Percentiles rank a stretch among this genome's conserved stretches.
Evolutionary conservation across 1,140 invertebrate species (phyloP).

Genomic region (Macrosteles quadrilineatus): DNA sequence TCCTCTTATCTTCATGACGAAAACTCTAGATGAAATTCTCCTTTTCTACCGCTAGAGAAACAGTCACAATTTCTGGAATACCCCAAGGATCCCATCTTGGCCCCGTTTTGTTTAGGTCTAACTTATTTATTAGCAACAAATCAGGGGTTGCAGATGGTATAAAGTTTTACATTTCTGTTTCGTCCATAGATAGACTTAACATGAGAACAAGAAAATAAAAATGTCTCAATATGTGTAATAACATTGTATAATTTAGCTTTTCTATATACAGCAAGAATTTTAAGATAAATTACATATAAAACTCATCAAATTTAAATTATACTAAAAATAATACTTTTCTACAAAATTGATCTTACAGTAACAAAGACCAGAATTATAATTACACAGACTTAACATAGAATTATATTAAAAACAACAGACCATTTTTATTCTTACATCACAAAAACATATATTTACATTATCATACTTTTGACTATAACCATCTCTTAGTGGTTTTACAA

Average conservation of each 20-base stretch:
- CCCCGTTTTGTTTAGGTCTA: too few relatives aligned
- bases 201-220: too few relatives aligned
- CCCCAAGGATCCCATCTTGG: too few relatives aligned
- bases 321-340: conserved; percentile 20
- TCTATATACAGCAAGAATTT: conserved; percentile 26
- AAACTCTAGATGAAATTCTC: too few relatives aligned
- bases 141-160: too few relatives aligned
- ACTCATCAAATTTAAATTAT: conserved; percentile 24
- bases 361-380: conserved; percentile 16
- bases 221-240: conserved; percentile 2
- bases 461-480: conserved; percentile 23
- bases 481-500: conserved; percentile 7
- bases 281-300: conserved; percentile 30
- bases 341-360: conserved; percentile 21
- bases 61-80: too few relatives aligned
- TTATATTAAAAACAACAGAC: conserved; percentile 26
- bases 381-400: conserved; percentile 19
- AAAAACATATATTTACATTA: conserved; percentile 20
- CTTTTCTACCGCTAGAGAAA: too few relatives aligned
- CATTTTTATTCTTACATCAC: conserved; percentile 21
- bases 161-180: too few relatives aligned
- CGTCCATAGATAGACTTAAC: too few relatives aligned
- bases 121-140: too few relatives aligned
- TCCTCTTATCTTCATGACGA: too few relatives aligned
- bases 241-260: conserved; percentile 31